Evolutionary conservation across 1,140 invertebrate species (phyloP), one percentile per base, ranked within the genome.

Genomic region (Plodia interpunctella): DNA sequence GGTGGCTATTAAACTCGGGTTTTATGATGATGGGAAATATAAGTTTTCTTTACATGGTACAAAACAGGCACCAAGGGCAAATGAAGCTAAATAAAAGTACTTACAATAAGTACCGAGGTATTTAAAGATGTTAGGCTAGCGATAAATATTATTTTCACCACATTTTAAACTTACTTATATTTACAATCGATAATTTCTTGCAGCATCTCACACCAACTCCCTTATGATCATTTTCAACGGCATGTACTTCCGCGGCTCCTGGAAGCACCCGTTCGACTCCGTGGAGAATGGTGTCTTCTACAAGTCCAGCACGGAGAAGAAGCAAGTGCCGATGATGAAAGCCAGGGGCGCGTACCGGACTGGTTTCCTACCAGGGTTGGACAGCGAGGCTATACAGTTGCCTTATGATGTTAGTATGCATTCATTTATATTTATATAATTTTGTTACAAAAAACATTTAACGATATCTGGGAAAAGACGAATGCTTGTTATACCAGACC

Each of bases 171-270:
- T 25, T 2, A 25, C 2, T 25, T 25, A 25, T 3, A 25, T 3
- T 3, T 25, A 25, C 21, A 25, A 3, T 25, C 21, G 21, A 3
- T 6, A 2, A 25, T 25, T 25, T 25, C n/a, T 72, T 74, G 5
- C 57, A 75, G 73, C 72, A 60, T 65, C 75, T 64, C 70, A 73
- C 18, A 74, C 79, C 5, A 79, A 76, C 30, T 85, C 88, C 0
- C 62, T 90, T 58, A 93, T 93, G 92, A 85, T 93, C 49, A 85
- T 92, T 9, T 93, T 93, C 84, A 93, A 93, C 65, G 92, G 92
- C 0, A 90, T 93, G 54, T 93, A 92, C 74, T 93, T 91, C 83
- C 88, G 90, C 8, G 92, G 92, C 2, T 86, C 85, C 0, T 92
- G 91, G 91, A 86, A 85, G 57, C 82, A 83, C 49, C 80, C 90